Evolutionary conservation across 2,113 vertebrate species (phyloP).

Genomic region (Lophius piscatorius): DNA sequence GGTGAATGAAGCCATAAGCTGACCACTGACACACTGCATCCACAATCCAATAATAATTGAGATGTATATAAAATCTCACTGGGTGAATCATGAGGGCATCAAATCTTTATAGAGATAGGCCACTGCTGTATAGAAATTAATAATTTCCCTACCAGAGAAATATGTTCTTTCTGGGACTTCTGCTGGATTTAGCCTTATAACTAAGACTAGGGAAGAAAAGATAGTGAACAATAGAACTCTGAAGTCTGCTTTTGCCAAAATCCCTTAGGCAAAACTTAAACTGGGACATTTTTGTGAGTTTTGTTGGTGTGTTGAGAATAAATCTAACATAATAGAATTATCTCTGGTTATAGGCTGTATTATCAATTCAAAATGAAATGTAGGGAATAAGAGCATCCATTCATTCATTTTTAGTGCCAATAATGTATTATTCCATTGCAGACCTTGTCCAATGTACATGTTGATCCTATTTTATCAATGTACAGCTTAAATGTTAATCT

Average conservation of each 20-base stretch:
- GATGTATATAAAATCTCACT: no score
- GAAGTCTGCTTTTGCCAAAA: conserved; percentile 16
- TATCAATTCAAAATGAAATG: background rate
- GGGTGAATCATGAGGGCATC: conserved; percentile 23
- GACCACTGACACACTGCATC: no score
- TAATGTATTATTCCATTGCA: background rate
- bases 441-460: background rate
- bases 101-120: conserved; percentile 16
- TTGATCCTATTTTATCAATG: background rate
- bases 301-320: conserved; percentile 18
- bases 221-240: conserved; percentile 22
- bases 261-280: conserved; percentile 30
- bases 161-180: conserved; percentile 23
- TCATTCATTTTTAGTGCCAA: background rate
- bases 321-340: background rate
- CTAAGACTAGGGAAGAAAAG: background rate
- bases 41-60: no score
- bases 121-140: conserved; percentile 1
- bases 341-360: background rate
- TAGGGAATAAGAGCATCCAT: conserved; percentile 8
- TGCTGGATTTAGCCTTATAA: conserved; percentile 14
- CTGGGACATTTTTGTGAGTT: conserved; percentile 28
- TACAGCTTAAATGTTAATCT: no score
- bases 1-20: no score
- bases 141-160: conserved; percentile 13